Percentiles rank a stretch among this genome's conserved stretches.
Conservation (phyloP, 1,140 invertebrate species). For the Euglossa dilemma region DNA sequence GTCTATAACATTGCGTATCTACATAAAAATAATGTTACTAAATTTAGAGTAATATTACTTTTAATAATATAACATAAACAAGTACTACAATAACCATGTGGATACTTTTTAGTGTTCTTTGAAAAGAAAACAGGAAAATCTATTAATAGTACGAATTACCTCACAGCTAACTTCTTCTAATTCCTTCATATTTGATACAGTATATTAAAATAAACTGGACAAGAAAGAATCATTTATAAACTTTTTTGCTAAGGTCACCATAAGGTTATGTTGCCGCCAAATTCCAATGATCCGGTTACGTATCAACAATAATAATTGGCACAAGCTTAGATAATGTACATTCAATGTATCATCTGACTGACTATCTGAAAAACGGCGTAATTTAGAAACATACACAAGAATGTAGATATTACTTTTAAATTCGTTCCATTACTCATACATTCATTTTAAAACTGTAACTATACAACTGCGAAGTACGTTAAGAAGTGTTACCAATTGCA, state of each 20-base stretch:
- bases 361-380: slow-evolving; percentile 27
- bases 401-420: slow-evolving; percentile 37
- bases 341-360: background rate
- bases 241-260: slow-evolving; percentile 11
- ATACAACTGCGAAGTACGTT: slow-evolving; percentile 57
- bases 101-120: background rate
- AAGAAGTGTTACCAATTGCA: slow-evolving; percentile 30
- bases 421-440: slow-evolving; percentile 47
- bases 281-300: slow-evolving; percentile 28
- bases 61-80: slow-evolving; percentile 12
- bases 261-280: slow-evolving; percentile 66
- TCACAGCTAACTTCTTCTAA: slow-evolving; percentile 75
- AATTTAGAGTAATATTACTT: background rate
- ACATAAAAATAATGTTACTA: background rate
- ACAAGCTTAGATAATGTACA: background rate
- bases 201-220: slow-evolving; percentile 36
- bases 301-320: background rate
- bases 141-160: slow-evolving; percentile 53
- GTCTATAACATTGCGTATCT: slow-evolving; percentile 69
- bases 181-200: slow-evolving; percentile 70
- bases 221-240: slow-evolving; percentile 58
- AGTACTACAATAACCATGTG: background rate
- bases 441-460: slow-evolving; percentile 63
- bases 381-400: slow-evolving; percentile 56
- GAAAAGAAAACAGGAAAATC: background rate